Conservation (phyloP, 2,797 vertebrate genomes). For the Cyprinella venusta region DNA sequence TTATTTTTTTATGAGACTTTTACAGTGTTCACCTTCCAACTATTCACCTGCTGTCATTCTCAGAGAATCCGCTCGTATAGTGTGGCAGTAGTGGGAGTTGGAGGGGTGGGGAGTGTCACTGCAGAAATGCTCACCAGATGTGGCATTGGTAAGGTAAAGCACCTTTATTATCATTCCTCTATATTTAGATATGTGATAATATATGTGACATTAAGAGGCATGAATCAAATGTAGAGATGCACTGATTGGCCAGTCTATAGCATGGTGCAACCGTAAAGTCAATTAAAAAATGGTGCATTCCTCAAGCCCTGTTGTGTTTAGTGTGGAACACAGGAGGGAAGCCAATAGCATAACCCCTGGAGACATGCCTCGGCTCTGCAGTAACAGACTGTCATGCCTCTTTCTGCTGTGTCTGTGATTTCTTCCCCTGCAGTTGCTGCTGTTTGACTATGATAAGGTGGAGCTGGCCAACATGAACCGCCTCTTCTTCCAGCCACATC, state of each 20-base stretch:
- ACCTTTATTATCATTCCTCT: slow-evolving; percentile 42
- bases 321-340: slow-evolving; percentile 1
- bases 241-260: background rate
- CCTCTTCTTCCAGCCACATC: slow-evolving; percentile 98
- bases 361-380: slow-evolving; percentile 36
- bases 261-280: background rate
- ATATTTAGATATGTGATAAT: background rate
- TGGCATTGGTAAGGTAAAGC: slow-evolving; percentile 99
- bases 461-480: slow-evolving; percentile 99
- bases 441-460: slow-evolving; percentile 98
- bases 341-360: slow-evolving; percentile 25
- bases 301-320: background rate
- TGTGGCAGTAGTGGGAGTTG: slow-evolving; percentile 93
- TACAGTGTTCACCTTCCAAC: background rate
- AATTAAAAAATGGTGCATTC: background rate
- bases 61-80: slow-evolving; percentile 94
- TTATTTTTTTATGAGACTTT: background rate
- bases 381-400: slow-evolving; percentile 2
- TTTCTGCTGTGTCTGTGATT: slow-evolving; percentile 38
- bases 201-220: background rate
- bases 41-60: slow-evolving; percentile 27
- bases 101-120: slow-evolving; percentile 96
- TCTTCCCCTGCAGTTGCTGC: slow-evolving; percentile 82
- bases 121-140: slow-evolving; percentile 99
- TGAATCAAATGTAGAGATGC: background rate